A percentile compares a stretch with the other conserved stretches of the same genome.
These are phyloP conservation scores for Salminus brasiliensis DNA, from an alignment of 2,113 vertebrate genomes.

Conservation along the genomic window DNA sequence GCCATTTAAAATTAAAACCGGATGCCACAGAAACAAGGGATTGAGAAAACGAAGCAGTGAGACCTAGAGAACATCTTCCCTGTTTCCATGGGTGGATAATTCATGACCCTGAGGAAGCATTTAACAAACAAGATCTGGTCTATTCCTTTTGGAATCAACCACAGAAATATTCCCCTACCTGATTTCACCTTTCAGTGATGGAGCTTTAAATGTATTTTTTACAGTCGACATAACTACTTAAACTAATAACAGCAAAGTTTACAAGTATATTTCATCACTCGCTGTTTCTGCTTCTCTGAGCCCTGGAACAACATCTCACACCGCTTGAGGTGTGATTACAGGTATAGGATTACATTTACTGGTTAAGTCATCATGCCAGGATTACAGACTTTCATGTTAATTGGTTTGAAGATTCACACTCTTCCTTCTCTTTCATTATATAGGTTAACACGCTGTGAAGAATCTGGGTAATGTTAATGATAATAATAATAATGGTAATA, in stretches of 20 bases:
- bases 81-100: constrained; percentile 15
- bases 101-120: constrained; percentile 7
- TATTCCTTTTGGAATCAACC: neutral
- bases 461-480: neutral
- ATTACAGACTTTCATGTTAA: neutral
- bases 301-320: neutral
- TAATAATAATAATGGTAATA: neutral
- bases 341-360: neutral
- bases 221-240: neutral
- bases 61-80: neutral
- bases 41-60: neutral
- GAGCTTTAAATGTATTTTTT: neutral
- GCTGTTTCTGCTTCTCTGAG: neutral
- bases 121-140: neutral
- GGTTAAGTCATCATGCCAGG: neutral
- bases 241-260: neutral
- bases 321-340: neutral
- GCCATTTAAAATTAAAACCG: constrained; percentile 12
- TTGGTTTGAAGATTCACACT: neutral
- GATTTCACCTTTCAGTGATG: neutral
- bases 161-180: neutral
- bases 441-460: neutral
- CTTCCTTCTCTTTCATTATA: neutral
- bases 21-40: neutral
- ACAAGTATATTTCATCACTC: too few relatives aligned